Evolutionary conservation across 37 sponge, comb jelly and placozoan genomes (phyloP).

Genomic region (Eunapius fragilis): DNA sequence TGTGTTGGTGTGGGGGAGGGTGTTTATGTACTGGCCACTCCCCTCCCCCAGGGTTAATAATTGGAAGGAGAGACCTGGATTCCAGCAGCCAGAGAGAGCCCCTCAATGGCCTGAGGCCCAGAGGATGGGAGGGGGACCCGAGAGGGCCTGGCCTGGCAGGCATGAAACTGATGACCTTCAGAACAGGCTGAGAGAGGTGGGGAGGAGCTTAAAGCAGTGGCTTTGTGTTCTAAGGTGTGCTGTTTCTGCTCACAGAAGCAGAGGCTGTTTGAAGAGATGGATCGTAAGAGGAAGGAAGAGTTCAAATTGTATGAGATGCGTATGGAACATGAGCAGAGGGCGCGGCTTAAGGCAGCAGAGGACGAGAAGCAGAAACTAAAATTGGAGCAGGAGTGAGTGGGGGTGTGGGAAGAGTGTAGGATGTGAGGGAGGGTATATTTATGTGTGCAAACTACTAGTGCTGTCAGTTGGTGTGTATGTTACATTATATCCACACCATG

Average conservation of each 20-base stretch:
- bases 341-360: constrained; percentile 71
- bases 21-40: no score
- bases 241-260: constrained; percentile 33
- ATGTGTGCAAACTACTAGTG: no score
- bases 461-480: no score
- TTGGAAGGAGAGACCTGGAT: no score
- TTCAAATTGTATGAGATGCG: constrained; percentile 73
- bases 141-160: background rate
- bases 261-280: constrained; percentile 52
- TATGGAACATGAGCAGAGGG: constrained; percentile 57
- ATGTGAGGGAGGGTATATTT: no score
- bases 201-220: background rate
- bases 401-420: background rate
- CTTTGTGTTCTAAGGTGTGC: no score
- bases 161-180: constrained; percentile 19
- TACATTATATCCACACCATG: no score
- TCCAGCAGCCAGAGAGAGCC: no score
- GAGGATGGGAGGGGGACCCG: background rate
- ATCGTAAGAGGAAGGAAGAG: constrained; percentile 50
- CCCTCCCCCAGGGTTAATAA: no score
- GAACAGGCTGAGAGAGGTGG: constrained; percentile 31
- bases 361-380: constrained; percentile 69
- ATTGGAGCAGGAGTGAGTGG: constrained; percentile 78
- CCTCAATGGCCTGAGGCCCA: no score
- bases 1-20: no score